Base-by-base conservation (phyloP, 2,888 invertebrate species). In the Eueremaeus valkanovi region DNA sequence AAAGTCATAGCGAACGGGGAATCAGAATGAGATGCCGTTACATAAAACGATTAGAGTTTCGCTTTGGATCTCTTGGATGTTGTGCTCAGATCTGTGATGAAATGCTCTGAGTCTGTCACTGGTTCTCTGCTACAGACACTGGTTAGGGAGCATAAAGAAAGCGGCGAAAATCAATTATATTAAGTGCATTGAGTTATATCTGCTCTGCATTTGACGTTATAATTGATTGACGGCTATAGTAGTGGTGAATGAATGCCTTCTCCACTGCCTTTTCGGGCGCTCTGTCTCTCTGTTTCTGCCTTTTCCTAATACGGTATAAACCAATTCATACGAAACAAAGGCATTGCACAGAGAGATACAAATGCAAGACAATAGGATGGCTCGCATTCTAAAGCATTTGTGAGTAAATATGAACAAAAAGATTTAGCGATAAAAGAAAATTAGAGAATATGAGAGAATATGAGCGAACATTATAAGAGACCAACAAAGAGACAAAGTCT, bases 171-270 rank as follows among this genome's bases (percentile, higher is more conserved):
- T 68, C 68, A 68, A 68, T 68, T 68, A 68, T 42, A 68, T 68
- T 68, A 68, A 68, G 68, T 68, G 68, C 68, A 68, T 68, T 68
- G 68, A 68, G 68, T 68, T 68, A 68, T 68, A 68, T 68, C 68
- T 68, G 68, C 68, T 68, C 68, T 68, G 68, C 68, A 68, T 68
- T 68, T 68, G 68, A 68, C 68, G 40, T 36, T 68, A 68, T 68
- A 68, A 68, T 68, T 68, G 68, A 68, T 68, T 68, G 68, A 68
- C 68, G 68, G 61, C 61, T 29, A 61, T 68, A 40, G 68, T 40
- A 58, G 58, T 58, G 24, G 68, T 68, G n/a, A n/a, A n/a, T 31
- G 31, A 33, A 13, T 63, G 63, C 68, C 40, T 40, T 36, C n/a
- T n/a, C 1, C 31, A 1, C 31, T 66, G 36, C 40, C 66, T 63